Conservation (phyloP, 2,113 vertebrate genomes). For the Blennius ocellaris region DNA sequence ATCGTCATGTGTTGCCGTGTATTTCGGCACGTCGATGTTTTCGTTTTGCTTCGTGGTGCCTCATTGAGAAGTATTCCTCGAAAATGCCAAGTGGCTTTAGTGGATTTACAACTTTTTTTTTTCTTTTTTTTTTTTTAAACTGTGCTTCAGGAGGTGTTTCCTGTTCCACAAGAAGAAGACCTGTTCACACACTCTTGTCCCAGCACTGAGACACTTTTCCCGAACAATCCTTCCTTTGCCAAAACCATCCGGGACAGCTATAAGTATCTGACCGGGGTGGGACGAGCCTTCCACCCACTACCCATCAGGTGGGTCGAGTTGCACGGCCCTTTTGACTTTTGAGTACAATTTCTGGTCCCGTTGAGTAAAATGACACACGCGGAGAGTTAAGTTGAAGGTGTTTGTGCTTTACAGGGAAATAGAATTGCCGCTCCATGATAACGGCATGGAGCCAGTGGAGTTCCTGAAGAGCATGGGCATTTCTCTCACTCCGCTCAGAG, state of each 20-base stretch:
- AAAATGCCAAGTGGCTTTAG: no score
- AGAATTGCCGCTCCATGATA: slow-evolving; percentile 83
- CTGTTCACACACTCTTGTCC: slow-evolving; percentile 85
- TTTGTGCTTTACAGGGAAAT: slow-evolving; percentile 74
- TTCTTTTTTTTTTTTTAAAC: not conserved
- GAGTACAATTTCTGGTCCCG: not conserved
- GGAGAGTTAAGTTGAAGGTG: not conserved
- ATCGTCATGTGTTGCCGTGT: no score
- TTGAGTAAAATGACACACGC: not conserved
- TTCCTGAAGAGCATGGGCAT: slow-evolving; percentile 88
- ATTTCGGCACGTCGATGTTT: no score
- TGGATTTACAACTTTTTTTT: no score
- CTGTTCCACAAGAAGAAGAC: slow-evolving; percentile 68
- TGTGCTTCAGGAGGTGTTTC: slow-evolving; percentile 43
- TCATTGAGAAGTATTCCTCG: no score
- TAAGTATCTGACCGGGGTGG: slow-evolving; percentile 86
- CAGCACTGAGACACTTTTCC: slow-evolving; percentile 84
- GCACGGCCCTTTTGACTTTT: not conserved
- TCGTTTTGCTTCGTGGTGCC: no score
- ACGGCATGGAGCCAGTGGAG: slow-evolving; percentile 83
- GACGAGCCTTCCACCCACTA: slow-evolving; percentile 71
- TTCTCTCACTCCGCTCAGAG: slow-evolving; percentile 80
- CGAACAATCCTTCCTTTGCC: slow-evolving; percentile 86
- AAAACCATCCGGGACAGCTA: slow-evolving; percentile 85
- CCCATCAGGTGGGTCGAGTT: slow-evolving; percentile 70